Base-by-base conservation (phyloP, 2,797 vertebrate species). In the Protosalanx chinensis region DNA sequence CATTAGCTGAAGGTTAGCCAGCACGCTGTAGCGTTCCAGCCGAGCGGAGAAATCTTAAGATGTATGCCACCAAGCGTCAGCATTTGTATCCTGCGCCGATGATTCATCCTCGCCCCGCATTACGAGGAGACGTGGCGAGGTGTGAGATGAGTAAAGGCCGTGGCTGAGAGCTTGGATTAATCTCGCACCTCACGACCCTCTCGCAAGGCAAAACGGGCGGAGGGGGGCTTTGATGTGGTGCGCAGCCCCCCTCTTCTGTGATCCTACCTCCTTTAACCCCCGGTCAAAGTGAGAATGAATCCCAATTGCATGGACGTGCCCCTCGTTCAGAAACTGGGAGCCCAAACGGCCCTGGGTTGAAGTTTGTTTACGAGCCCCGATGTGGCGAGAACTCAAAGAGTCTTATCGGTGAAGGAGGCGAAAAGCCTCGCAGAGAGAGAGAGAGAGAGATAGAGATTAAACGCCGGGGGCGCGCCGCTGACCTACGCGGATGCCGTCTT, bases 371-470 rank as follows among this genome's bases (percentile, higher is more conserved):
- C 88, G 93, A 94, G 90, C 92, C 91, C 88, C 90, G 82, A 84
- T 90, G 90, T 92, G 88, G 88, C 89, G 89, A 93, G 87, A 91
- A 88, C 81, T 75, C 76, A 71, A 74, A 90, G 74, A 82, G 91
- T 92, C 91, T 92, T 89, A 91, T 92, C 90, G 90, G 92, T 95
- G 87, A 92, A 92, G 90, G 88, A 91, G 90, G 91, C 91, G 91
- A 90, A 86, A 94, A 93, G 94, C 93, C 23, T 27, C 91, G 91
- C 92, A 82, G 90, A 93, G 91, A 94, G 92, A 93, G 87, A 27
- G 23, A 27, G 23, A 27, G 23, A 27, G 23, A 27, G 23, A 27
- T 1, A 27, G 23, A 27, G 23, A 27, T 27, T 27, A 27, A 91
- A 92, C 83, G 86, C 87, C 89, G 91, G 90, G 90, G 91, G 92